Conservation (phyloP, 2,888 invertebrate species). For the Caenorhabditis afra region DNA sequence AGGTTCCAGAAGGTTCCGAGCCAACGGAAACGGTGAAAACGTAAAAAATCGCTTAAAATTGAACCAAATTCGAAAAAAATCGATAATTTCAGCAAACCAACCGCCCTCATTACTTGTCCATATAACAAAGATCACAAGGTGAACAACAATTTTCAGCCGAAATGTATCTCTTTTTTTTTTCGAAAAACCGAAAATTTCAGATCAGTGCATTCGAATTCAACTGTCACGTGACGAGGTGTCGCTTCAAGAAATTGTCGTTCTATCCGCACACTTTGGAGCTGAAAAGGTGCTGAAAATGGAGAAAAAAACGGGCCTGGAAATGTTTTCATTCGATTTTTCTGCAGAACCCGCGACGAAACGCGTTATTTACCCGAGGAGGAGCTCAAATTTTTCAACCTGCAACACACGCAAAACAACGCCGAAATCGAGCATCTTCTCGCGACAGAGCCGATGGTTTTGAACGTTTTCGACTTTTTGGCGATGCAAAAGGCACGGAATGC, state of each 20-base stretch:
- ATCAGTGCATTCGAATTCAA: conserved; percentile 24
- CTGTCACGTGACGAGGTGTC: conserved; percentile 32
- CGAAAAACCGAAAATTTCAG: too few relatives aligned
- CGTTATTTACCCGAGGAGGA: conserved; percentile 34
- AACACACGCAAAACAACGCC: background rate
- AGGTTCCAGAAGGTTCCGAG: conserved; percentile 4
- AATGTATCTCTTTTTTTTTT: too few relatives aligned
- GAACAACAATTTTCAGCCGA: background rate
- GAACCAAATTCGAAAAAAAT: background rate
- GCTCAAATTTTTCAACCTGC: conserved; percentile 21
- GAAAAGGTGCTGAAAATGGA: conserved; percentile 15
- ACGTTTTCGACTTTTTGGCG: conserved; percentile 8
- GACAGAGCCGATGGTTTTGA: conserved; percentile 12
- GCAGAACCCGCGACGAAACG: conserved; percentile 23
- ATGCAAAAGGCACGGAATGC: conserved; percentile 7
- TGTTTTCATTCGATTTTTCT: background rate
- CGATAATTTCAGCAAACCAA: background rate
- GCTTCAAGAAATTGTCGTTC: conserved; percentile 10
- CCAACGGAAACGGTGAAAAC: too few relatives aligned
- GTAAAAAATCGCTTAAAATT: too few relatives aligned
- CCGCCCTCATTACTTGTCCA: conserved; percentile 7
- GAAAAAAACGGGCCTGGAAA: background rate
- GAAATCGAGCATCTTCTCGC: background rate
- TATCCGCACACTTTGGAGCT: conserved; percentile 30
- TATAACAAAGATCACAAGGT: conserved; percentile 24